Base-by-base conservation (phyloP, 2,888 invertebrate species). In the Ophion ventricosus region DNA sequence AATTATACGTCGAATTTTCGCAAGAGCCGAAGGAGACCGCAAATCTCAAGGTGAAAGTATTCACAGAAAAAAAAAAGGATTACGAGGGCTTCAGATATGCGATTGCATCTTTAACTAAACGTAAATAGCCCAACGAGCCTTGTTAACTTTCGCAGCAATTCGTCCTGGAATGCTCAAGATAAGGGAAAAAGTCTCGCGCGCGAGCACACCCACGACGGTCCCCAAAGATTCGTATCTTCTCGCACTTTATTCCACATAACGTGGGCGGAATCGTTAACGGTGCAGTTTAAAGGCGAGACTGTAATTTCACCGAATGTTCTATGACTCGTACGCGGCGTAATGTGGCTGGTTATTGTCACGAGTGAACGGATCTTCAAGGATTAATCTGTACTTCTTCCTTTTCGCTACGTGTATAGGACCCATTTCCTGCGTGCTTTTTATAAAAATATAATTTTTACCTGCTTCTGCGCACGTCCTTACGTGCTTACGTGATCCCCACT, bases 161-260 rank as follows among this genome's bases (percentile, higher is more conserved):
- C 64, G 26, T 8, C 10, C 25, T 63, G 78, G 82, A 78, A 82
- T 78, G 64, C 67, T 43, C 35, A 23, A 43, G 54, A 61, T 61
- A 73, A 73, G 61, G 74, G 63, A 29, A 5, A 72, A 73, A 73
- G n/a, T 25, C 35, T 40, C 35, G 23, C 7, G 49, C 49, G 49
- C 17, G 49, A 49, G 49, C 26, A 40, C 56, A 17, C 59, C 25
- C 26, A 63, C 63, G 40, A 73, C 25, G 57, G 78, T 78, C 63
- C 61, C 40, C 23, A 67, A 29, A 83, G 82, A 83, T 83, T 74
- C 64, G 23, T 75, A 83, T 83, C 82, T 56, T 26, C 54, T 70
- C 63, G 59, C 74, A 72, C 69, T 43, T 81, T 76, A 64, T 49
- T 80, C 54, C 17, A 43, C 17, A n/a, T n/a, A 17, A 26, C 80